These are phyloP conservation scores for Eunapius fragilis DNA, from an alignment of 37 sponge, comb jelly and placozoan genomes.

Conservation along the genomic window DNA sequence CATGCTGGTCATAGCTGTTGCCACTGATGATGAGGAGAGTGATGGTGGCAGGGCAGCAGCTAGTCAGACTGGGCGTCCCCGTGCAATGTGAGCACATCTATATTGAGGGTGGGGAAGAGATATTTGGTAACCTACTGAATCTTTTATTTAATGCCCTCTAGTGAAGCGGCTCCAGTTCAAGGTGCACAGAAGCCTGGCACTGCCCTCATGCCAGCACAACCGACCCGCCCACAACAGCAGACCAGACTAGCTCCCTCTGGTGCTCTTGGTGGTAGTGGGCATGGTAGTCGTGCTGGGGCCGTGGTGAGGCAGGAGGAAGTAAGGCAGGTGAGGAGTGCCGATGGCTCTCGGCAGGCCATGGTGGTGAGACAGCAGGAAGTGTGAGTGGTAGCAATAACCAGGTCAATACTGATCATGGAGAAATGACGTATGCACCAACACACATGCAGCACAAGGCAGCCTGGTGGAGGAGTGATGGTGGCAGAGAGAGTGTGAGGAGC, in stretches of 20 bases:
- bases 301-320: not conserved
- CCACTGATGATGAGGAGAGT: not conserved
- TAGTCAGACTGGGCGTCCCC: not conserved
- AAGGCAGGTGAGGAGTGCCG: not conserved
- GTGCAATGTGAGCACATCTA: constrained; percentile 21
- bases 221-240: not conserved
- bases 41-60: not conserved
- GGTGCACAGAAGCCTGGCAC: not conserved
- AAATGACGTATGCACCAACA: not conserved
- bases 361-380: not conserved
- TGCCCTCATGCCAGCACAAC: not conserved
- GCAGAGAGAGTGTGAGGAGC: not conserved
- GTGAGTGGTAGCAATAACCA: not conserved
- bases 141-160: not conserved
- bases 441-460: not conserved
- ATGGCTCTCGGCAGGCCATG: not conserved
- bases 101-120: not conserved
- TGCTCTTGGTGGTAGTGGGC: no score
- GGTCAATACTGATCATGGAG: not conserved
- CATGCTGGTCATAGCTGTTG: constrained; percentile 8
- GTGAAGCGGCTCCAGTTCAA: not conserved
- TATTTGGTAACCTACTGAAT: not conserved
- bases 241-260: not conserved
- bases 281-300: no score
- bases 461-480: not conserved